These are phyloP conservation scores for Chrysolina oricalcia DNA, from an alignment of 2,888 invertebrate species.

Conservation along the genomic window DNA sequence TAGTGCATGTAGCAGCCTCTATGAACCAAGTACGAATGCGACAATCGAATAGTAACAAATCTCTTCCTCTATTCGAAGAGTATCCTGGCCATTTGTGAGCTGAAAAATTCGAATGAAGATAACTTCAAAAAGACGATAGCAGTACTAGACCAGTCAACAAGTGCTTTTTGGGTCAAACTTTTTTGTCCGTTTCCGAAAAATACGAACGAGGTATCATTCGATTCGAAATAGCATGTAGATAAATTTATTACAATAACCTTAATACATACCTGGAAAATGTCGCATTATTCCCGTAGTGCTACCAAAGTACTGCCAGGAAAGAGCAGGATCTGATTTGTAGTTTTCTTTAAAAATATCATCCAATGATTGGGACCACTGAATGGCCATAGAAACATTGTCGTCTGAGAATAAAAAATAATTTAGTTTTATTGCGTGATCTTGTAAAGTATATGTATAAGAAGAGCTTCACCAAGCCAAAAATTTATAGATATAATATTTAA, in stretches of 20 bases:
- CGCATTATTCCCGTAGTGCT: constrained; percentile 94
- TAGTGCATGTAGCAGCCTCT: constrained; percentile 97
- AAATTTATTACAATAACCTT: too few relatives aligned
- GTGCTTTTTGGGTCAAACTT: too few relatives aligned
- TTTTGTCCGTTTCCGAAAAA: too few relatives aligned
- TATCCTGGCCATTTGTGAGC: constrained; percentile 66
- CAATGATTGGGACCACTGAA: constrained; percentile 92
- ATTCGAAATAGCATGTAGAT: too few relatives aligned
- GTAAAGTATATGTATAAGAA: too few relatives aligned
- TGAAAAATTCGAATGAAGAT: constrained; percentile 38
- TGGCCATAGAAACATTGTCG: constrained; percentile 78
- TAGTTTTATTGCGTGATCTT: too few relatives aligned
- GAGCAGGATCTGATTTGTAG: constrained; percentile 89
- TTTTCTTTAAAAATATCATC: constrained; percentile 90
- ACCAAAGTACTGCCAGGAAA: constrained; percentile 98
- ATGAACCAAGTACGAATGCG: constrained; percentile 96
- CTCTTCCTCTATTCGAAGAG: constrained; percentile 61
- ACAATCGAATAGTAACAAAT: constrained; percentile 86
- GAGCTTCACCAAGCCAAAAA: too few relatives aligned
- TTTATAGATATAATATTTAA: too few relatives aligned
- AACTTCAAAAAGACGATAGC: too few relatives aligned
- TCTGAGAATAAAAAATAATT: constrained; percentile 31
- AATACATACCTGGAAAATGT: constrained; percentile 82
- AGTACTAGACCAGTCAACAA: too few relatives aligned
- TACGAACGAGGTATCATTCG: too few relatives aligned